Evolutionary conservation across 2,797 vertebrate genomes (phyloP), one percentile per base, ranked within the genome.

Genomic region (Nyctalus aviator): DNA sequence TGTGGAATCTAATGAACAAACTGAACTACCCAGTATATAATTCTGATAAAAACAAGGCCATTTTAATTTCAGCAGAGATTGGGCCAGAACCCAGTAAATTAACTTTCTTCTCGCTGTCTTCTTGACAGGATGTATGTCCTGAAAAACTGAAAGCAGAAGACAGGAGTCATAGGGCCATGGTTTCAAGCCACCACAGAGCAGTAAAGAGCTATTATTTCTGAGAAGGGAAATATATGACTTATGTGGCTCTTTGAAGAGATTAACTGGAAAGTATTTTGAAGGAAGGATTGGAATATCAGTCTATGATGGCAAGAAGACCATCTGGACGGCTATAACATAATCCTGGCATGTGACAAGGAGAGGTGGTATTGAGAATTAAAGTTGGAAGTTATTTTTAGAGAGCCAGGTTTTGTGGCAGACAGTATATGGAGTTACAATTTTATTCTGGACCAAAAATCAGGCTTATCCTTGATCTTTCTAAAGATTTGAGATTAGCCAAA

Each of bases 301-400:
- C 25, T 77, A 35, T 32, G 25, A 30, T 84, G 23, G 9, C 53
- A 91, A 64, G 37, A 30, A 90, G 73, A 84, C 50, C 71, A 64
- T 82, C 41, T 86, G 66, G 44, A 71, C 89, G 68, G 30, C 23
- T 41, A 18, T 66, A 15, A 25, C 27, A 66, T 79, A 86, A n/a
- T 88, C 69, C 21, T 78, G 55, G 30, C 13, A 71, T 37, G 20
- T 46, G 48, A 75, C 37, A 21, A 94, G 30, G 13, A 95, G 6
- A 27, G 11, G 83, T 50, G 4, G 1, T 13, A 64, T 23, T 84
- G 37, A 62, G 44, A 88, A 91, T 10, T 92, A 57, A 83, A 89
- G 84, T 20, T 76, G n/a, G 46, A 77, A 64, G 73, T 44, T 86
- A 95, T 78, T 96, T 95, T 90, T 82, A 84, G 62, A 93, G 55